Evolutionary conservation across 2,797 vertebrate species (phyloP).

Genomic region (Tiaroga cobitis): DNA sequence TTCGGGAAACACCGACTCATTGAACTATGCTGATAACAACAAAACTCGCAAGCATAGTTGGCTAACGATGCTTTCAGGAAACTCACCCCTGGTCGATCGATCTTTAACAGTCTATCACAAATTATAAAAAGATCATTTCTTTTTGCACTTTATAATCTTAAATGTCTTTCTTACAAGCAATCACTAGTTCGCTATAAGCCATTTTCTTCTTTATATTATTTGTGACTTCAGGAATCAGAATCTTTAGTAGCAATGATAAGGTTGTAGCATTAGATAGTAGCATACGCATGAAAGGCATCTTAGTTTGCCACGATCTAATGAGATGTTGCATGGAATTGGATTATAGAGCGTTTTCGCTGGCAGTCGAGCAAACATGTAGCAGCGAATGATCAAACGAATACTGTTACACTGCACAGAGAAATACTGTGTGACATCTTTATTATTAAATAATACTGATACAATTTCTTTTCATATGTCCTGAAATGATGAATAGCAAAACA

Average conservation of each 20-base stretch:
- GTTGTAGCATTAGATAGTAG: constrained; percentile 79
- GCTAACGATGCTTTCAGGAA: no score
- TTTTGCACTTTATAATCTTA: constrained; percentile 71
- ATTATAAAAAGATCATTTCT: constrained; percentile 30
- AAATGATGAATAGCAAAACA: constrained; percentile 9
- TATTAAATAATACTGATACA: constrained; percentile 4
- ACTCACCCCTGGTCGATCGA: constrained; percentile 14
- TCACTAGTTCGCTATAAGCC: constrained; percentile 71
- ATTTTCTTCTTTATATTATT: constrained; percentile 53
- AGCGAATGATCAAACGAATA: constrained; percentile 49
- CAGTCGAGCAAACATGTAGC: constrained; percentile 64
- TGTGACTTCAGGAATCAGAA: constrained; percentile 61
- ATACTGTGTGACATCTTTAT: constrained; percentile 48
- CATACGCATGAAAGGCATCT: constrained; percentile 73
- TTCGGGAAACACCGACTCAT: no score
- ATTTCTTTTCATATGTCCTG: neutral
- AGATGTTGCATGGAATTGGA: constrained; percentile 70
- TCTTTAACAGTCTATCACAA: constrained; percentile 48
- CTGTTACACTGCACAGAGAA: constrained; percentile 53
- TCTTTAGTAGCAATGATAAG: constrained; percentile 70
- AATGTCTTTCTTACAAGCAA: constrained; percentile 57
- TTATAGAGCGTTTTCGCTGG: constrained; percentile 44
- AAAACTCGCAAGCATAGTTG: no score
- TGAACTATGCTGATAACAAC: no score
- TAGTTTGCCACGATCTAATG: constrained; percentile 66